phyloP scores from a whole-genome alignment of 2,113 vertebrate species.

The Reinhardtius hippoglossoides region DNA sequence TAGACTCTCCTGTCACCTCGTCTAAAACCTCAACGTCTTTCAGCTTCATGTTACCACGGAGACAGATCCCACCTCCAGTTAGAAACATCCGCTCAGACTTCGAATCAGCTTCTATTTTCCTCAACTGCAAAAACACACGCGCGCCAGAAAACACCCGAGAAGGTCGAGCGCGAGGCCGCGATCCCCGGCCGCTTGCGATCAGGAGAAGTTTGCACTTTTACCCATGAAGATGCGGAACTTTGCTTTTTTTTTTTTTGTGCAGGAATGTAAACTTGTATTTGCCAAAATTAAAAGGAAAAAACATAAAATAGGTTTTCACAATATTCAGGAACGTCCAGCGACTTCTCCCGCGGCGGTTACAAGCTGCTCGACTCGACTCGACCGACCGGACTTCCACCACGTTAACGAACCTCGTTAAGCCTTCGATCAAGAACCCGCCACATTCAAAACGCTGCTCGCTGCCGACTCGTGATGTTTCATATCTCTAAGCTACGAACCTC shows the following conservation, averaged over 20 bases:
- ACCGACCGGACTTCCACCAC: slow-evolving; percentile 17
- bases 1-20: background rate
- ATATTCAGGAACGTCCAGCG: background rate
- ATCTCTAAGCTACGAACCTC: slow-evolving; percentile 18
- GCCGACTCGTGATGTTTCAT: background rate
- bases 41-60: background rate
- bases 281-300: too few species aligned
- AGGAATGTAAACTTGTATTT: slow-evolving; percentile 57
- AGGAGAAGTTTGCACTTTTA: slow-evolving; percentile 56
- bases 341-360: background rate
- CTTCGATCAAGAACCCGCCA: slow-evolving; percentile 41
- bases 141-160: background rate
- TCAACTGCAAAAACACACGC: background rate
- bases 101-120: too few species aligned
- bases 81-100: too few species aligned
- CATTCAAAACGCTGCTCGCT: slow-evolving; percentile 39
- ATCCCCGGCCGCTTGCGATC: slow-evolving; percentile 22
- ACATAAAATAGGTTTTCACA: too few species aligned
- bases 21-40: too few species aligned
- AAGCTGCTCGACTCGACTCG: background rate
- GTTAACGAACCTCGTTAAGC: background rate
- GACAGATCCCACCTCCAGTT: background rate
- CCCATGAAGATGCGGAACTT: slow-evolving; percentile 8
- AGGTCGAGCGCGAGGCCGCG: slow-evolving; percentile 29
- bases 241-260: slow-evolving; percentile 26